These are phyloP conservation scores for Drosophila putrida DNA, from an alignment of 2,888 invertebrate species.

Conservation along the genomic window DNA sequence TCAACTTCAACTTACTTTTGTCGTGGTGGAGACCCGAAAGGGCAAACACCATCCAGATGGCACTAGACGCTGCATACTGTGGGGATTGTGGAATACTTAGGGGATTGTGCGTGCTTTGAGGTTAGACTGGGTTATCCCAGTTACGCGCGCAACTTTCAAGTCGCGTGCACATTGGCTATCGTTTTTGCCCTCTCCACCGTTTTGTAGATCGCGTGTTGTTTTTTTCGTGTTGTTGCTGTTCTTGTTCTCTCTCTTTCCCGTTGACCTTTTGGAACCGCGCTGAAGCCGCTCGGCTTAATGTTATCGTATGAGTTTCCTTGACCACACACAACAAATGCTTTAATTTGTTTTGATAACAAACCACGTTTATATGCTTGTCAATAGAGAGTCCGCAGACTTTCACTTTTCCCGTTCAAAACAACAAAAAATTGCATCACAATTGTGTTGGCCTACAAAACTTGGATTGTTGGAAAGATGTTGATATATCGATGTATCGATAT, in stretches of 20 bases:
- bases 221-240: slow-evolving; percentile 13
- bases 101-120: slow-evolving; percentile 49
- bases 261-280: slow-evolving; percentile 42
- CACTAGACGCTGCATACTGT: slow-evolving; percentile 70
- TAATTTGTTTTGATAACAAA: slow-evolving; percentile 17
- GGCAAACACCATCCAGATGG: slow-evolving; percentile 81
- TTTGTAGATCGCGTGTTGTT: slow-evolving; percentile 27
- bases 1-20: slow-evolving; percentile 79
- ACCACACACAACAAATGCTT: slow-evolving; percentile 12
- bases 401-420: slow-evolving; percentile 64
- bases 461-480: background rate
- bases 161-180: slow-evolving; percentile 57
- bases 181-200: slow-evolving; percentile 9
- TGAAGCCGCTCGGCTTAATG: slow-evolving; percentile 3
- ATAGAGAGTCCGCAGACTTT: slow-evolving; percentile 57
- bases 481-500: no score
- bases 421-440: slow-evolving; percentile 76
- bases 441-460: slow-evolving; percentile 23
- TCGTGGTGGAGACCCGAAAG: slow-evolving; percentile 83
- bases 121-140: slow-evolving; percentile 52
- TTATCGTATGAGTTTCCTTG: slow-evolving; percentile 10
- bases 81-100: slow-evolving; percentile 19
- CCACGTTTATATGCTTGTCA: slow-evolving; percentile 27
- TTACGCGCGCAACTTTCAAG: slow-evolving; percentile 51
- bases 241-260: slow-evolving; percentile 6